Evolutionary conservation across 2,888 invertebrate genomes (phyloP).

Genomic region (Plebejus melissa): DNA sequence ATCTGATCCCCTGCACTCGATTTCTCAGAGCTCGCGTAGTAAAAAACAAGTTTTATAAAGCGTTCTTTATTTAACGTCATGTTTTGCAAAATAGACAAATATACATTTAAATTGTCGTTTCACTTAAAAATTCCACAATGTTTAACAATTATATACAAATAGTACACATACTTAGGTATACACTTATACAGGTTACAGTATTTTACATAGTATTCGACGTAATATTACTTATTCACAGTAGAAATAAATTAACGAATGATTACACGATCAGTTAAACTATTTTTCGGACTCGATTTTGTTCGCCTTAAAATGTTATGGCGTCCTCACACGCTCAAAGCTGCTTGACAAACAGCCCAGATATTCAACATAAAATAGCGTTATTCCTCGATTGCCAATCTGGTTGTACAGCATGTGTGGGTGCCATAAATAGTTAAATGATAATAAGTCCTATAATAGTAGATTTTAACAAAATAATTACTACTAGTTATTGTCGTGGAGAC

Average conservation of each 20-base stretch:
- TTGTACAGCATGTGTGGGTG: background rate
- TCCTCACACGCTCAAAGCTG: background rate
- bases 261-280: background rate
- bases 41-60: constrained; percentile 55
- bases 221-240: constrained; percentile 39
- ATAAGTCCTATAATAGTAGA: background rate
- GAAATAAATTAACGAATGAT: constrained; percentile 37
- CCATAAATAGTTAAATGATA: background rate
- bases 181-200: constrained; percentile 28
- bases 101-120: constrained; percentile 69
- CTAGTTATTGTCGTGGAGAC: constrained; percentile 64
- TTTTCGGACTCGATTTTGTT: background rate
- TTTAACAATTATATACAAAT: constrained; percentile 72
- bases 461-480: constrained; percentile 14
- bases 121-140: constrained; percentile 73
- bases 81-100: constrained; percentile 79
- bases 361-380: background rate
- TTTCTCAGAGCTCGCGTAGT: too few species aligned
- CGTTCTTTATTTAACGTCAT: constrained; percentile 77
- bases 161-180: constrained; percentile 41
- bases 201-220: constrained; percentile 30
- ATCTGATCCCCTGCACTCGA: too few species aligned
- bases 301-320: background rate
- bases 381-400: background rate
- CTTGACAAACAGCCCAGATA: background rate